Evolutionary conservation across 2,113 vertebrate species (phyloP).

Genomic region (Festucalex cinctus): DNA sequence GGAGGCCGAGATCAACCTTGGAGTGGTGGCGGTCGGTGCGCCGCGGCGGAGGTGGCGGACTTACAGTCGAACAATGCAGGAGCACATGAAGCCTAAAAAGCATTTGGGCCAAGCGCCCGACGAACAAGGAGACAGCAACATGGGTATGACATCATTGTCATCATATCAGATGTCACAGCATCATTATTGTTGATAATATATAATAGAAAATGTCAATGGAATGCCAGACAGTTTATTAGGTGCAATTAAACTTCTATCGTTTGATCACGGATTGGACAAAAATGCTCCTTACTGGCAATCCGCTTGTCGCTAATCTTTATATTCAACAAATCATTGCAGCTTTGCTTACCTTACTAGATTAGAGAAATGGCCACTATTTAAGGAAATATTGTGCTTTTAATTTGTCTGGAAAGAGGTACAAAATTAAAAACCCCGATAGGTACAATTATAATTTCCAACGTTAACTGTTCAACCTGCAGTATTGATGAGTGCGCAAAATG

Average conservation of each 20-base stretch:
- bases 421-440: too few relatives aligned
- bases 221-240: too few relatives aligned
- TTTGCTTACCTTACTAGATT: not conserved
- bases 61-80: conserved; percentile 74
- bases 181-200: too few relatives aligned
- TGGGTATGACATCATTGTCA: conserved; percentile 41
- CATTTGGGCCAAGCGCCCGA: conserved; percentile 54
- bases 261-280: too few relatives aligned
- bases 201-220: too few relatives aligned
- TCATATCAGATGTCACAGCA: not conserved
- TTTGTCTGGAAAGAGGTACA: too few relatives aligned
- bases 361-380: not conserved
- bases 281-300: too few relatives aligned
- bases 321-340: not conserved
- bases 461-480: not conserved
- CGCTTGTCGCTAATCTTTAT: not conserved
- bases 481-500: not conserved
- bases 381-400: not conserved
- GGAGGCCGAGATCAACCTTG: conserved; percentile 79
- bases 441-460: not conserved
- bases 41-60: conserved; percentile 80
- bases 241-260: too few relatives aligned
- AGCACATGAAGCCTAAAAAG: conserved; percentile 72
- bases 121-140: conserved; percentile 49
- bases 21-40: conserved; percentile 74